phyloP scores from a whole-genome alignment of 1,140 invertebrate genomes.

The Rhynchophorus ferrugineus region DNA sequence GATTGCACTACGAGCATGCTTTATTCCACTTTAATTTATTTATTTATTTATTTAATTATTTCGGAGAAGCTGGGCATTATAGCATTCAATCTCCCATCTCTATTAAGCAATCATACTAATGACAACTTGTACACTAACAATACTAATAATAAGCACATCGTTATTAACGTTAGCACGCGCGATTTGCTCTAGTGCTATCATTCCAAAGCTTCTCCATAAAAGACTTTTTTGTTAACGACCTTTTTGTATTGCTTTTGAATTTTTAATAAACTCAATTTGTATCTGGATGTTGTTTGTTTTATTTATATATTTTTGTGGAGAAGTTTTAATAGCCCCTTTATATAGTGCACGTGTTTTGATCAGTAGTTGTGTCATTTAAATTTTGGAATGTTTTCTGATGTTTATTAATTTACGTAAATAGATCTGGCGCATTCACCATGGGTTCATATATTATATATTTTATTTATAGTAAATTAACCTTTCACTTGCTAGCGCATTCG shows the following conservation, averaged over 20 bases:
- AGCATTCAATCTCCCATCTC: conserved; percentile 21
- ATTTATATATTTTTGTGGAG: conserved; percentile 37
- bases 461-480: too few species aligned
- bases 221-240: conserved; percentile 12
- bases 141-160: conserved; percentile 18
- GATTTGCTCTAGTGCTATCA: conserved; percentile 32
- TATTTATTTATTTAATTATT: conserved; percentile 17
- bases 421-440: too few species aligned
- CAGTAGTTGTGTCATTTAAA: too few species aligned
- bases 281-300: conserved; percentile 23
- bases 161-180: conserved; percentile 13
- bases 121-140: conserved; percentile 14
- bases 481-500: too few species aligned
- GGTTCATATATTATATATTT: too few species aligned
- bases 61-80: conserved; percentile 32
- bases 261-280: conserved; percentile 17
- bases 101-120: too few species aligned
- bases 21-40: conserved; percentile 13
- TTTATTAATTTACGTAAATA: too few species aligned
- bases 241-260: conserved; percentile 25
- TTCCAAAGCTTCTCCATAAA: conserved; percentile 39
- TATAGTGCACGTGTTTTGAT: too few species aligned
- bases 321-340: conserved; percentile 27
- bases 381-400: too few species aligned
- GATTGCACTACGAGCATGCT: conserved; percentile 27